Conservation (phyloP, 1,140 invertebrate genomes). For the Pseudobourletiella spinata region DNA sequence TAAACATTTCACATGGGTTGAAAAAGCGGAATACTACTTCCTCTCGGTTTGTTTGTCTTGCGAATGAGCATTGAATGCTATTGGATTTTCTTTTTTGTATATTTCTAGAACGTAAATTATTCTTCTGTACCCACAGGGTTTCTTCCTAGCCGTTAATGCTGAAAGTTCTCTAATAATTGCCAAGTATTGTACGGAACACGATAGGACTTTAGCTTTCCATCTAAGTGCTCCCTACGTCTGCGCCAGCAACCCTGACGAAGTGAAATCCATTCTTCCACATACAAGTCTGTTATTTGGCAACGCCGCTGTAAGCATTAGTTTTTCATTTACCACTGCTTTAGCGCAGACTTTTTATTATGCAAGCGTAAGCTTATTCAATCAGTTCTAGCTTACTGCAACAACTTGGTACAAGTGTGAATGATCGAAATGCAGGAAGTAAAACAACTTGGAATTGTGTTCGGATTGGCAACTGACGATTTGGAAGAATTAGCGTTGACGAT, state of each 20-base stretch:
- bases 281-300: not conserved
- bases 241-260: not conserved
- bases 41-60: not conserved
- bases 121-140: not conserved
- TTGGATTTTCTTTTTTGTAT: not conserved
- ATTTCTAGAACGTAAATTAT: not conserved
- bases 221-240: not conserved
- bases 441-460: too few relatives aligned
- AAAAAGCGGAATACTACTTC: not conserved
- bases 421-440: too few relatives aligned
- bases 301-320: not conserved
- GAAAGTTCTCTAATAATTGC: not conserved
- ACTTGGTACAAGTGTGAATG: not conserved
- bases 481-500: not conserved
- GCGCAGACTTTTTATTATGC: not conserved
- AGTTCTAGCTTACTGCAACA: not conserved
- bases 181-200: not conserved
- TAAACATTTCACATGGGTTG: not conserved
- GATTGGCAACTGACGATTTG: not conserved
- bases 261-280: not conserved
- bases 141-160: not conserved
- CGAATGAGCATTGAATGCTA: not conserved
- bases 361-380: not conserved
- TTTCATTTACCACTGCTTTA: not conserved
- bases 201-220: not conserved